Conservation (phyloP, 1,140 invertebrate species). For the Cardiocondyla obscurior region DNA sequence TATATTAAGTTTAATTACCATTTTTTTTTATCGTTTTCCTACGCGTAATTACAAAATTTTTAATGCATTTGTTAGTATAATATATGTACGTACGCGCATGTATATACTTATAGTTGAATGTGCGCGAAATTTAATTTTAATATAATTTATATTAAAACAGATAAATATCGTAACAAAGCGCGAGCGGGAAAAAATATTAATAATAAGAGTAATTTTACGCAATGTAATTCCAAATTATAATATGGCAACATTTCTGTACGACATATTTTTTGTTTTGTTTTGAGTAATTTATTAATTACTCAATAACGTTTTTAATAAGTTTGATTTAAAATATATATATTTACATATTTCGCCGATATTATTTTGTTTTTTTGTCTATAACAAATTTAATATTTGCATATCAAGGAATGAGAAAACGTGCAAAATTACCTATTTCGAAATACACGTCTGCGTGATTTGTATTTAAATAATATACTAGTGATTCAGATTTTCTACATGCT, state of each 20-base stretch:
- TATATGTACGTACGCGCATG: not conserved
- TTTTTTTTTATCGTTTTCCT: not conserved
- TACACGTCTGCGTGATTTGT: not conserved
- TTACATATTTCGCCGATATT: not conserved
- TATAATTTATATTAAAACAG: slow-evolving; percentile 12
- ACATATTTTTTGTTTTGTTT: not conserved
- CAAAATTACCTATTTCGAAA: not conserved
- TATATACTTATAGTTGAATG: too few species aligned
- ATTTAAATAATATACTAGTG: not conserved
- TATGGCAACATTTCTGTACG: not conserved
- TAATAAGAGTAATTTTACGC: not conserved
- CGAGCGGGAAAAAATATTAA: not conserved
- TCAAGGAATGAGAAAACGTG: not conserved
- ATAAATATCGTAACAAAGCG: slow-evolving; percentile 1
- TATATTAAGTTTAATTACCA: not conserved
- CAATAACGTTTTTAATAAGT: not conserved
- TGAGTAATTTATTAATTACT: too few species aligned
- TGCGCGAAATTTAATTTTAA: not conserved
- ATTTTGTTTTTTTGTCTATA: not conserved
- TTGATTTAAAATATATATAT: not conserved
- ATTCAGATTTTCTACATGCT: not conserved
- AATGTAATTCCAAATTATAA: not conserved
- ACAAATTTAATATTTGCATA: not conserved
- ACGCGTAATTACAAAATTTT: not conserved
- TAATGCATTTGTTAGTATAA: not conserved